Evolutionary conservation across 1,140 invertebrate species (phyloP).

Genomic region (Globodera ellingtonae): DNA sequence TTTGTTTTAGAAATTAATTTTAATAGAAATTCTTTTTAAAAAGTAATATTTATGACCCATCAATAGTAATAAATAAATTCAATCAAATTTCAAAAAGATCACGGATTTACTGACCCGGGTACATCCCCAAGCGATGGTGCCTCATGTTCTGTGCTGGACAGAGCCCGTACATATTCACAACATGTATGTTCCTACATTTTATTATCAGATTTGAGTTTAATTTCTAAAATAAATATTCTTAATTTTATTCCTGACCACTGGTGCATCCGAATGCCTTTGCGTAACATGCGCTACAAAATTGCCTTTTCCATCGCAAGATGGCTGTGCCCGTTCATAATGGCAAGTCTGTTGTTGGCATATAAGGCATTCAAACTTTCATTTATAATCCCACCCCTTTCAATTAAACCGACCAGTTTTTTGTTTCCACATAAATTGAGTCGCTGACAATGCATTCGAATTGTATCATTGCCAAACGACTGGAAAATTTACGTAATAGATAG

Average conservation of each 20-base stretch:
- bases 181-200: constrained; percentile 9
- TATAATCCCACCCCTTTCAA: neutral
- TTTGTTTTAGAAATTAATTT: neutral
- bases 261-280: constrained; percentile 53
- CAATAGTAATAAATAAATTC: neutral
- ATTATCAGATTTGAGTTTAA: too few species aligned
- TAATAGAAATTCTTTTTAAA: constrained; percentile 1
- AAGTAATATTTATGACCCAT: neutral
- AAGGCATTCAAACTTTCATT: neutral
- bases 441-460: constrained; percentile 65
- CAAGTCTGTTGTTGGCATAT: constrained; percentile 52
- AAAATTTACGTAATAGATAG: too few species aligned
- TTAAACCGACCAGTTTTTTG: constrained; percentile 52
- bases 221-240: too few species aligned
- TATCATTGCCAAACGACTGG: constrained; percentile 63
- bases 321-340: constrained; percentile 59
- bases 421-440: constrained; percentile 59
- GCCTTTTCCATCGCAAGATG: constrained; percentile 57
- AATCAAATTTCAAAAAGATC: too few species aligned
- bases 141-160: constrained; percentile 1
- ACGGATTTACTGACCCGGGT: neutral
- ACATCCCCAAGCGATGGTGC: neutral
- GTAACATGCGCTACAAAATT: constrained; percentile 64
- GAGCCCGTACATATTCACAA: constrained; percentile 6
- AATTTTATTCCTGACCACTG: constrained; percentile 47